Evolutionary conservation across 2,113 vertebrate genomes (phyloP), one percentile per base, ranked within the genome.

Genomic region (Malurus elegans): DNA sequence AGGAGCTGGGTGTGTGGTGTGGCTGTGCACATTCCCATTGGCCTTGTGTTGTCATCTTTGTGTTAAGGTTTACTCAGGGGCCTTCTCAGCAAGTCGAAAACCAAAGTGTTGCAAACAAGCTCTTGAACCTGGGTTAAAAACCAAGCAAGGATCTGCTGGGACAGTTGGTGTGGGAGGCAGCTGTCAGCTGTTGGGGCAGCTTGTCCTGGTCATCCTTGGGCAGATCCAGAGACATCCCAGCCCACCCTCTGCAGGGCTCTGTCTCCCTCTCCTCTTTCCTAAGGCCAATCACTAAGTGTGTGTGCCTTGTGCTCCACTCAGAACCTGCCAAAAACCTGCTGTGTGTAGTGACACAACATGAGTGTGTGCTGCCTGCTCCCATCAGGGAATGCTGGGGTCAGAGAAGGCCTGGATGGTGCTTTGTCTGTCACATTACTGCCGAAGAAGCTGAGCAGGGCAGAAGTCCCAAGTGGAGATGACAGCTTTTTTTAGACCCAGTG

Each of bases 241-340:
- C 40, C 42, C 13, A 34, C 60, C 44, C 32, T 56, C 25, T 18
- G n/a, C 45, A 4, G 50, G 42, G 16, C 79, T n/a, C 14, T 51
- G 36, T n/a, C 36, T 56, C 50, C 51, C 42, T 20, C 31, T 42
- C 5, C 13, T 40, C 38, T 28, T 53, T 45, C 44, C 17, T 8
- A 3, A 16, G 48, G 76, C 54, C 0, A 9, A 5, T 7, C 9
- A 2, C 7, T 0, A 0, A 3, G 12, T 4, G 14, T 11, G 1
- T 66, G 57, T 47, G 36, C 5, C n/a, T 7, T 12, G 8, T 32
- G 57, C 64, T 54, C 8, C 32, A 0, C 10, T 36, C 19, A 6
- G 17, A 71, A 4, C 53, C n/a, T 1, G 2, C 28, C 9, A 2
- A 4, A 56, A 67, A 10, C 31, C 60, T 76, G 51, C 76, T 36